These are phyloP conservation scores for Nannobrachium achirus DNA, from an alignment of 2,113 vertebrate genomes.

Conservation along the genomic window DNA sequence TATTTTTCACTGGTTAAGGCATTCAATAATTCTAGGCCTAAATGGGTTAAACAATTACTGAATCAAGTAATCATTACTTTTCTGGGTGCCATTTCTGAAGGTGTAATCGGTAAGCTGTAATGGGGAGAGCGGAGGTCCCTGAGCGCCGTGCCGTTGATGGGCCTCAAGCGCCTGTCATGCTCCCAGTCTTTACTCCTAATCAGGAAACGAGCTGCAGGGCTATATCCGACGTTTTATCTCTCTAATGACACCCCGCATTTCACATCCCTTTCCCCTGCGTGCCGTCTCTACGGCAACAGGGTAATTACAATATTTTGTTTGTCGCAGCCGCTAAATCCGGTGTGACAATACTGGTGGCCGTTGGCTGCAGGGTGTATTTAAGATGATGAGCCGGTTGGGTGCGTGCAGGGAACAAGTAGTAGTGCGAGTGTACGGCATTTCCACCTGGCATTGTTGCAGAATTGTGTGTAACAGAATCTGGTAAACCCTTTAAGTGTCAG, in stretches of 20 bases:
- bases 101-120: too few species aligned
- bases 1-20: too few species aligned
- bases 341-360: slow-evolving; percentile 34
- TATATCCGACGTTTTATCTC: slow-evolving; percentile 30
- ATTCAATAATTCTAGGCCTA: too few species aligned
- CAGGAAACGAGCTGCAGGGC: slow-evolving; percentile 31
- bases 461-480: background rate
- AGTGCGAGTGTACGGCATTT: slow-evolving; percentile 13
- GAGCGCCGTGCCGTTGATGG: slow-evolving; percentile 34
- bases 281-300: slow-evolving; percentile 28
- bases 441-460: background rate
- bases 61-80: too few species aligned
- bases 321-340: slow-evolving; percentile 11
- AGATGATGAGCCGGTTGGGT: background rate
- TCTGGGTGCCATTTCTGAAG: too few species aligned
- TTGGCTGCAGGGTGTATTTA: background rate
- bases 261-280: background rate
- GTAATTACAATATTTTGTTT: slow-evolving; percentile 33
- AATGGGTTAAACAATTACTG: too few species aligned
- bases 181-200: slow-evolving; percentile 31
- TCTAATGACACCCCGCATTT: slow-evolving; percentile 4
- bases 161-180: slow-evolving; percentile 16
- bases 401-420: background rate
- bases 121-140: background rate
- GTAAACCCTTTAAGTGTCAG: background rate